Percentiles rank a stretch among this genome's conserved stretches.
Evolutionary conservation across 1,140 invertebrate genomes (phyloP).

Genomic region (Argopecten irradians): DNA sequence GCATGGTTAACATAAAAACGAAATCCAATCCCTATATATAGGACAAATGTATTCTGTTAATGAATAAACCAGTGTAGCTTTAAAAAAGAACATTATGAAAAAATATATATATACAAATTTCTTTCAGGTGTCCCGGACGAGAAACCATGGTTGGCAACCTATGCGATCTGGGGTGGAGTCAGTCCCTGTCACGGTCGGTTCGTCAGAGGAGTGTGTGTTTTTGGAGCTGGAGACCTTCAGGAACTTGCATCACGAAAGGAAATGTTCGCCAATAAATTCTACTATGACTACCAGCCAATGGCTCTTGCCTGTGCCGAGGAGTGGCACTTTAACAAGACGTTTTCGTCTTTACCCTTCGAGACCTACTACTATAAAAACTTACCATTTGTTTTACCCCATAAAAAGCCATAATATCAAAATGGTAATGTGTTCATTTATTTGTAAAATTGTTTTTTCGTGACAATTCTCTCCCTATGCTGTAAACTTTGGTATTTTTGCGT

Average conservation of each 20-base stretch:
- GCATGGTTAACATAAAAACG: too few relatives aligned
- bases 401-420: background rate
- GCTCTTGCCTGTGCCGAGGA: constrained; percentile 73
- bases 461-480: too few relatives aligned
- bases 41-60: too few relatives aligned
- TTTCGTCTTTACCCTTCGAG: constrained; percentile 49
- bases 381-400: constrained; percentile 49
- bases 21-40: too few relatives aligned
- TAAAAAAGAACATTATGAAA: too few relatives aligned
- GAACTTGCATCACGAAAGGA: constrained; percentile 59
- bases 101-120: too few relatives aligned
- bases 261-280: constrained; percentile 75
- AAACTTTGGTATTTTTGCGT: too few relatives aligned
- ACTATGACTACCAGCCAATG: constrained; percentile 64
- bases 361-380: constrained; percentile 59
- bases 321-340: constrained; percentile 58
- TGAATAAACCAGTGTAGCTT: too few relatives aligned
- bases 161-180: constrained; percentile 59
- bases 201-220: constrained; percentile 69
- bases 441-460: too few relatives aligned
- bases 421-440: too few relatives aligned
- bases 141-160: constrained; percentile 66
- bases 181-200: constrained; percentile 60
- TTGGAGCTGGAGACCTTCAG: constrained; percentile 68
- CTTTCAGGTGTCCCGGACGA: constrained; percentile 63